Evolutionary conservation across 2,797 vertebrate species (phyloP).

Genomic region (Sebastes elongatus): DNA sequence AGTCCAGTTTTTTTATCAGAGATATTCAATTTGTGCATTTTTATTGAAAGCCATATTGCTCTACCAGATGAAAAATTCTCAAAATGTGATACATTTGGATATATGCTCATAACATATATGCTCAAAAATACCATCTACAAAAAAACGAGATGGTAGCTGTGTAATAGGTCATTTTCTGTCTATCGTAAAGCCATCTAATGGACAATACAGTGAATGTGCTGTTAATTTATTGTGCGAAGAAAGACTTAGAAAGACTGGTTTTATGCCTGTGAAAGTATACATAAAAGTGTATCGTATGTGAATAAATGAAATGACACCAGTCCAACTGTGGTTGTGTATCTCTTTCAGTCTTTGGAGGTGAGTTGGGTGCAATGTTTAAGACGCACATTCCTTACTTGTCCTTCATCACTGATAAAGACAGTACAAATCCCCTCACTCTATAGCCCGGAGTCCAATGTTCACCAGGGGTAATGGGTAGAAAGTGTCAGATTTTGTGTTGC

Average conservation of each 20-base stretch:
- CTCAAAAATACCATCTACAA: constrained; percentile 3
- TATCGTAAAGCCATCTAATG: constrained; percentile 44
- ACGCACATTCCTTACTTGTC: constrained; percentile 8
- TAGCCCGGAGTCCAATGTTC: constrained; percentile 22
- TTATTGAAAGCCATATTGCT: constrained; percentile 58
- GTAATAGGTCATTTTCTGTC: constrained; percentile 28
- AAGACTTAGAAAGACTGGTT: constrained; percentile 27
- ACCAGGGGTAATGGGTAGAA: background rate
- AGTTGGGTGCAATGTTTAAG: constrained; percentile 3
- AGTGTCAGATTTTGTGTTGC: background rate
- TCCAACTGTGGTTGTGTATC: constrained; percentile 33
- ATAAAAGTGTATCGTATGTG: constrained; percentile 37
- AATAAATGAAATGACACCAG: constrained; percentile 79
- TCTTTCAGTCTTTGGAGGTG: constrained; percentile 33
- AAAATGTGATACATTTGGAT: constrained; percentile 39
- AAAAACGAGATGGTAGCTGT: constrained; percentile 8
- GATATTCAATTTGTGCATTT: constrained; percentile 36
- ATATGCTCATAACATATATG: too few relatives aligned
- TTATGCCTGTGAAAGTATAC: constrained; percentile 46
- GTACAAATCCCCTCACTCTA: background rate
- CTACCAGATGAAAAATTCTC: constrained; percentile 38
- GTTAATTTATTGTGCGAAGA: constrained; percentile 72
- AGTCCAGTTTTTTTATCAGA: constrained; percentile 16
- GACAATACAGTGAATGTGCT: constrained; percentile 61
- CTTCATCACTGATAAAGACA: constrained; percentile 34